phyloP scores from a whole-genome alignment of 2,888 invertebrate species.

The Idaea aversata region DNA sequence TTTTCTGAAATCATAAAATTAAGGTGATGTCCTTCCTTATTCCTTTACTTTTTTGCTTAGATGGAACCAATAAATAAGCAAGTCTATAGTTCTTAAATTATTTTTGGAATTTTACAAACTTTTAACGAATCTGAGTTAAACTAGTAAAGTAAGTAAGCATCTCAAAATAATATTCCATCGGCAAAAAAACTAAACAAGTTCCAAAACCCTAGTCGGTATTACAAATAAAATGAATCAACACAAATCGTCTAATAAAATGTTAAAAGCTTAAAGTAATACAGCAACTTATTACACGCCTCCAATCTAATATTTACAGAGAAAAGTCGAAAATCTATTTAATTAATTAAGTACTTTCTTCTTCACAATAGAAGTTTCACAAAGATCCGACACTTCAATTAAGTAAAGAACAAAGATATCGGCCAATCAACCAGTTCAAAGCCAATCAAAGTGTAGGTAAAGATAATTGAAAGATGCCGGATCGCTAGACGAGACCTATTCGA shows the following conservation, averaged over 20 bases:
- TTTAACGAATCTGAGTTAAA: too few species aligned
- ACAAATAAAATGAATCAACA: neutral
- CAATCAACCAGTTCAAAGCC: constrained; percentile 20
- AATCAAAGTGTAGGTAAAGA: constrained; percentile 34
- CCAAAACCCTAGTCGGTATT: neutral
- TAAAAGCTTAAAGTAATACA: neutral
- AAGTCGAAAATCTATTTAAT: constrained; percentile 15
- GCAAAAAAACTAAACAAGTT: neutral
- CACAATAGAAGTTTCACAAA: constrained; percentile 30
- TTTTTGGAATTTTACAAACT: too few species aligned
- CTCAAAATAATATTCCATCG: neutral
- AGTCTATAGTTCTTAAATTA: neutral
- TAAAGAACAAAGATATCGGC: constrained; percentile 5
- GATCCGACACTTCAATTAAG: constrained; percentile 25
- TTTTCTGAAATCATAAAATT: neutral
- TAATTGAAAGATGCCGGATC: constrained; percentile 40
- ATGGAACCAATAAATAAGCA: neutral
- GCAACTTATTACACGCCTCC: neutral
- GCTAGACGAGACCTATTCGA: constrained; percentile 39
- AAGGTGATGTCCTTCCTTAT: neutral
- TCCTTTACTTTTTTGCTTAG: neutral
- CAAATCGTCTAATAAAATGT: neutral
- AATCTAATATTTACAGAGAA: neutral
- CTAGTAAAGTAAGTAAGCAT: too few species aligned
- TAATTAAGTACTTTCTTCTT: constrained; percentile 22